Conservation (phyloP, 2,888 invertebrate genomes). For the Stenotaenia linearis region DNA sequence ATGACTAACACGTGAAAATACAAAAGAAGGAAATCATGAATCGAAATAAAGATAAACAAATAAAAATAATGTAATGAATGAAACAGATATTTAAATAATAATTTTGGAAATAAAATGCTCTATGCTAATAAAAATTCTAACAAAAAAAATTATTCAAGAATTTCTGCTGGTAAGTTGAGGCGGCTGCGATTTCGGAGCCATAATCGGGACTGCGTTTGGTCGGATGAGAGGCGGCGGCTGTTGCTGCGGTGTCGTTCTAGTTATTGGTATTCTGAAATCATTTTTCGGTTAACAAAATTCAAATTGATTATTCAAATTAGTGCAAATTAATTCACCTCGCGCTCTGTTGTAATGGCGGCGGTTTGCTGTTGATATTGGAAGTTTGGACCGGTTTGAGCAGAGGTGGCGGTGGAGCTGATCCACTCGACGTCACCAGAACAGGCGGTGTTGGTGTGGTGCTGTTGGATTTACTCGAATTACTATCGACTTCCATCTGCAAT, state of each 20-base stretch:
- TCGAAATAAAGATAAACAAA: not conserved
- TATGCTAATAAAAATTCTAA: not conserved
- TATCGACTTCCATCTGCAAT: conserved; percentile 36
- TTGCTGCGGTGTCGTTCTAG: conserved; percentile 19
- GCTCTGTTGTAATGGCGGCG: conserved; percentile 32
- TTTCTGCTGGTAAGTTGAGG: conserved; percentile 36
- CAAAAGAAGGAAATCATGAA: not conserved
- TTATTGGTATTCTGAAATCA: conserved; percentile 28
- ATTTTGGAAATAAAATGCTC: not conserved
- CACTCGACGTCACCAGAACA: conserved; percentile 15
- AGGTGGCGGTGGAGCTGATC: conserved; percentile 34
- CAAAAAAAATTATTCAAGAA: conserved; percentile 27
- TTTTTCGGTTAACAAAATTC: not conserved
- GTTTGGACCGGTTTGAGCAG: conserved; percentile 34
- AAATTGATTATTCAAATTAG: not conserved
- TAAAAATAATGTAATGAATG: not conserved
- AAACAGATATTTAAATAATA: not conserved
- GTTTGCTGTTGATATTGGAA: conserved; percentile 32
- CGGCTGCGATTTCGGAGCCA: conserved; percentile 34
- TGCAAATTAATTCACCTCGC: conserved; percentile 27
- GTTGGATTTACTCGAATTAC: conserved; percentile 32
- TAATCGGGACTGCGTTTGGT: conserved; percentile 35
- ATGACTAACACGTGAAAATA: not conserved
- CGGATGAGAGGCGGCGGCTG: conserved; percentile 37
- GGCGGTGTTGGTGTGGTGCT: conserved; percentile 36